Percentiles rank a stretch among this genome's conserved stretches.
phyloP scores from a whole-genome alignment of 2,888 invertebrate genomes.

The Cyclophora albipunctata region DNA sequence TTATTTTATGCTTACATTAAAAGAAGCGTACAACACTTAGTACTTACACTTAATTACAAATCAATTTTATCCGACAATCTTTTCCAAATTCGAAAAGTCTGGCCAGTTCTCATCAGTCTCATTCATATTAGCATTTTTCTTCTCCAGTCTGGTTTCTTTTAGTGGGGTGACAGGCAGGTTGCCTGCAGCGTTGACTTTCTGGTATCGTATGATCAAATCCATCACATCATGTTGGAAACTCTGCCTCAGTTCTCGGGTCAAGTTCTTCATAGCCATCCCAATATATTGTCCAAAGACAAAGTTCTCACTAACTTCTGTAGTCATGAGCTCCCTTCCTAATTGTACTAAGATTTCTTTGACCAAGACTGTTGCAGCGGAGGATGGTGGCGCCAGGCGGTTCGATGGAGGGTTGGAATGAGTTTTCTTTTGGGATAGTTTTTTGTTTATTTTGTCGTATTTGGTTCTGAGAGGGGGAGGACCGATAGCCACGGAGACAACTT shows the following conservation, averaged over 20 bases:
- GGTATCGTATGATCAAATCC: conserved; percentile 51
- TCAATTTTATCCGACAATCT: conserved; percentile 44
- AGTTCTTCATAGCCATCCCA: conserved; percentile 52
- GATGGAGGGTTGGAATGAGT: conserved; percentile 11
- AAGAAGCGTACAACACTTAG: too few relatives aligned
- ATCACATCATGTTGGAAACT: conserved; percentile 61
- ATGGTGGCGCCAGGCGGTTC: conserved; percentile 11
- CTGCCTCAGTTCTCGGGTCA: conserved; percentile 41
- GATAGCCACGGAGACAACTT: conserved; percentile 61
- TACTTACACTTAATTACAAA: conserved; percentile 3
- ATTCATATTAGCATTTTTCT: conserved; percentile 28
- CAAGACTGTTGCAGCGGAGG: conserved; percentile 29
- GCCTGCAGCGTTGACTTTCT: conserved; percentile 26
- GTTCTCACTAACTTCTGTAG: conserved; percentile 53
- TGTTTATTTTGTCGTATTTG: conserved; percentile 45
- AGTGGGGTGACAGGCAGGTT: neutral
- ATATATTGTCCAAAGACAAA: conserved; percentile 67
- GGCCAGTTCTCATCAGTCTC: conserved; percentile 62
- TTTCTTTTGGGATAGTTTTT: conserved; percentile 23
- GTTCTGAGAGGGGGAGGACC: conserved; percentile 55
- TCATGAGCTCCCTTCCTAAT: conserved; percentile 50
- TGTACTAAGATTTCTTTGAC: conserved; percentile 49
- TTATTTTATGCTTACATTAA: too few relatives aligned
- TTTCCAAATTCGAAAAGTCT: conserved; percentile 58
- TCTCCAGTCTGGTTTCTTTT: conserved; percentile 37